Base-by-base conservation (phyloP, 2,113 vertebrate species). In the Ranitomeya variabilis region DNA sequence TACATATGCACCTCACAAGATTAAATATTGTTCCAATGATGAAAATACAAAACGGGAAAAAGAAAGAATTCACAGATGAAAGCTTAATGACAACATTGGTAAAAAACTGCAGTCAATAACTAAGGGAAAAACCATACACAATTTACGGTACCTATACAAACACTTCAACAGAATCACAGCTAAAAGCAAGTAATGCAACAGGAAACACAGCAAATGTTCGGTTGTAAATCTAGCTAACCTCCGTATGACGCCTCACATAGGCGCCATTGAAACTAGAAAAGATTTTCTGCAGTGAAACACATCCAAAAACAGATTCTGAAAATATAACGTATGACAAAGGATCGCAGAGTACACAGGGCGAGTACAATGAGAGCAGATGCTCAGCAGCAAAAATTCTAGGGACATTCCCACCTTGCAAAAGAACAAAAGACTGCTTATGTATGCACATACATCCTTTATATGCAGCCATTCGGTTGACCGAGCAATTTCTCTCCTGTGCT, bases 401-500 rank as follows among this genome's bases (percentile, higher is more conserved):
- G 79, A 62, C 79, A 81, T 81, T 55, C 57, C 79, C 79, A 81
- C 79, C 79, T 81, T 81, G 79, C 79, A 81, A 81, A 45, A 84
- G 82, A 84, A 84, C 82, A 84, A 84, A 84, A 84, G 82, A 84
- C 64, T 84, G 66, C 82, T 84, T 84, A 52, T 69, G 82, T 8
- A 84, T 55, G 64, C 82, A 84, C 19, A 71, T 84, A 84, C 82
- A 23, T 84, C 52, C 82, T 84, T n/a, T 55, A 69, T 55, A 69
- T 26, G 82, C 82, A 71, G 82, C 82, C 66, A 71, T 71, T 55
- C 2, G 51, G 14, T 18, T 54, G 51, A 55, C 82, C 52, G 52
- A 84, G 64, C 64, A 31, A 55, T 69, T 67, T 26, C 37, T 84
- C 55, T 60, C 26, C 23, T 81, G 57, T 37, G 79, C 79, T 19